phyloP scores from a whole-genome alignment of 1,140 invertebrate species.

The Drosophila ohnishii region DNA sequence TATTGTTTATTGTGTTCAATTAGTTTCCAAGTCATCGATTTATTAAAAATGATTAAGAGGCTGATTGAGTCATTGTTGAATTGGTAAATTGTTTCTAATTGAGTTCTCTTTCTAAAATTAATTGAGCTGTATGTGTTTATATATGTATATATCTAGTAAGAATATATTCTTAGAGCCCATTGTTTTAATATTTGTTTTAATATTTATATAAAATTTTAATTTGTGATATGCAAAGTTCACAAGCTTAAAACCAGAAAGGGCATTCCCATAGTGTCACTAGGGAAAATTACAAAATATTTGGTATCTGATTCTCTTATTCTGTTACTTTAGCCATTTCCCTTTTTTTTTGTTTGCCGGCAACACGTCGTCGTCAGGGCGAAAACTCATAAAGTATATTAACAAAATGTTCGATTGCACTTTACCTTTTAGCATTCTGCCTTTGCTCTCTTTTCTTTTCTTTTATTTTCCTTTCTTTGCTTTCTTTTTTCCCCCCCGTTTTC shows the following conservation, averaged over 20 bases:
- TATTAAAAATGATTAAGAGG: constrained; percentile 3
- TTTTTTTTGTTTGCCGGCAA: constrained; percentile 36
- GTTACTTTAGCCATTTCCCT: constrained; percentile 20
- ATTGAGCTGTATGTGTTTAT: not conserved
- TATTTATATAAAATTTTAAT: too few species aligned
- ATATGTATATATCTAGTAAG: not conserved
- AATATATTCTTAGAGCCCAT: not conserved
- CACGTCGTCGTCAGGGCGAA: constrained; percentile 60
- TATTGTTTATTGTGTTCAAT: not conserved
- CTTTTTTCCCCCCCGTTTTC: constrained; percentile 11
- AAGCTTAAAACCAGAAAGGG: not conserved
- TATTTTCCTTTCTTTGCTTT: constrained; percentile 8
- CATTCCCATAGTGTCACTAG: not conserved
- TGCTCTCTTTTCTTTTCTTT: constrained; percentile 6
- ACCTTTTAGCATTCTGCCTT: constrained; percentile 51
- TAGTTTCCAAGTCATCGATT: not conserved
- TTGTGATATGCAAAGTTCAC: not conserved
- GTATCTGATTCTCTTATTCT: constrained; percentile 5
- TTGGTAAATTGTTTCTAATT: not conserved
- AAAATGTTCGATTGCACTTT: constrained; percentile 78
- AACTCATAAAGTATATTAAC: constrained; percentile 76
- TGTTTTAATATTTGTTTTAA: not conserved
- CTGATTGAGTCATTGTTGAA: constrained; percentile 3
- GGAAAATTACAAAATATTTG: not conserved
- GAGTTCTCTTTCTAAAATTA: not conserved